Evolutionary conservation across 37 sponge, comb jelly and placozoan genomes (phyloP).

Genomic region (Ephydatia muelleri): DNA sequence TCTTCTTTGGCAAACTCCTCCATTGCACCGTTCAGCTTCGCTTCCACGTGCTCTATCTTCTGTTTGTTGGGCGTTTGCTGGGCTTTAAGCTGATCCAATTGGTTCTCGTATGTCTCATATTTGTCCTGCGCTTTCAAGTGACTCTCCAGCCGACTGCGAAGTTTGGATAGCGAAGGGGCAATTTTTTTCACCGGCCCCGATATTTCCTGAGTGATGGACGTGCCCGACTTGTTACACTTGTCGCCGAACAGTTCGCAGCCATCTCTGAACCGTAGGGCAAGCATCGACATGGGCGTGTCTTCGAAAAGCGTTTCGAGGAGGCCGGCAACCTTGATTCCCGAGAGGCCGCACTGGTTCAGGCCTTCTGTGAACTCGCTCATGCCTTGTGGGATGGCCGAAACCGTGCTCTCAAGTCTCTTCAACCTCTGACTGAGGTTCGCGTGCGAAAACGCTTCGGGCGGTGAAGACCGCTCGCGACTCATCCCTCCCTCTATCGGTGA

Average conservation of each 20-base stretch:
- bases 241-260: constrained; percentile 52
- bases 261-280: constrained; percentile 55
- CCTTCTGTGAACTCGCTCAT: constrained; percentile 37
- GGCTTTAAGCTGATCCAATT: constrained; percentile 28
- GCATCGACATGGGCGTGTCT: constrained; percentile 54
- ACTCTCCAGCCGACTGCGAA: constrained; percentile 53
- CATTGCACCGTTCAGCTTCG: constrained; percentile 43
- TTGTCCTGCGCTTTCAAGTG: constrained; percentile 47
- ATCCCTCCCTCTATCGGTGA: not conserved
- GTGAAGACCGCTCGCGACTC: not conserved
- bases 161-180: constrained; percentile 36
- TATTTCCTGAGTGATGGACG: constrained; percentile 41
- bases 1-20: constrained; percentile 58
- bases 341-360: constrained; percentile 27
- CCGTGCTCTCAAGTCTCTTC: constrained; percentile 51
- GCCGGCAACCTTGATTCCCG: constrained; percentile 50
- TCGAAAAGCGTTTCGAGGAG: constrained; percentile 57
- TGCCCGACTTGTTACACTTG: constrained; percentile 29
- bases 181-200: constrained; percentile 47
- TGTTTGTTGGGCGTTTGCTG: constrained; percentile 13
- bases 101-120: constrained; percentile 41
- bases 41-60: constrained; percentile 66
- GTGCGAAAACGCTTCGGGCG: constrained; percentile 11
- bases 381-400: constrained; percentile 49
- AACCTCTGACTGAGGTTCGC: constrained; percentile 33